Base-by-base conservation (phyloP, 2,113 vertebrate genomes). In the Chunga burmeisteri region DNA sequence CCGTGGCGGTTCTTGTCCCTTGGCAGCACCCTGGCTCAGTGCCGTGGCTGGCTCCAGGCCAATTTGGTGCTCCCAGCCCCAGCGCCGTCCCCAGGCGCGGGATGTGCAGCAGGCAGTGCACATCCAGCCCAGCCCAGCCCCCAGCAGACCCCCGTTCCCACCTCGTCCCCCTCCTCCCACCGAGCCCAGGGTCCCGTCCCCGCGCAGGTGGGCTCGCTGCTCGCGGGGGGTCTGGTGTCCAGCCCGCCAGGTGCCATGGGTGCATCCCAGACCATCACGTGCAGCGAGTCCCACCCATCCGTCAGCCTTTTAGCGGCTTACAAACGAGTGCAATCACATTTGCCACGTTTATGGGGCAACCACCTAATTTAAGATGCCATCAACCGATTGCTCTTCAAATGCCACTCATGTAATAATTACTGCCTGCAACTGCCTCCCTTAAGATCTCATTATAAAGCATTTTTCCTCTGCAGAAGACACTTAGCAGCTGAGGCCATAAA, bases 381-480 rank as follows among this genome's bases (percentile, higher is more conserved):
- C 91, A 68, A 62, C 86, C 72, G 58, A 95, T 84, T 75, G 82
- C 92, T 94, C 46, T 86, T 65, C 92, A 82, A 91, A 89, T 77
- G 74, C 70, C 87, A 91, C 30, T 81, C 75, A 75, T 27, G 47
- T n/a, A 79, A 70, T 78, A 89, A 93, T 88, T 56, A 63, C 59
- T 15, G 72, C 1, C 5, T 79, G 63, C 78, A 65, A 72, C 67
- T 70, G 70, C 90, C 66, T 91, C 82, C 80, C 80, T 90, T 34
- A 38, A 81, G 75, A 81, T 44, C 86, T 96, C 90, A 71, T 88
- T 88, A 78, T 42, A 42, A 72, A 88, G 68, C 82, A 15, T 81
- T 94, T 94, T 79, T 36, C 72, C 63, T 71, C 67, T 12, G 36
- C 89, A 87, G 73, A 70, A 90, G 58, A 30, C 77, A 53, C 55